These are phyloP conservation scores for Tiliacea citrago DNA, from an alignment of 2,888 invertebrate species.

Conservation along the genomic window DNA sequence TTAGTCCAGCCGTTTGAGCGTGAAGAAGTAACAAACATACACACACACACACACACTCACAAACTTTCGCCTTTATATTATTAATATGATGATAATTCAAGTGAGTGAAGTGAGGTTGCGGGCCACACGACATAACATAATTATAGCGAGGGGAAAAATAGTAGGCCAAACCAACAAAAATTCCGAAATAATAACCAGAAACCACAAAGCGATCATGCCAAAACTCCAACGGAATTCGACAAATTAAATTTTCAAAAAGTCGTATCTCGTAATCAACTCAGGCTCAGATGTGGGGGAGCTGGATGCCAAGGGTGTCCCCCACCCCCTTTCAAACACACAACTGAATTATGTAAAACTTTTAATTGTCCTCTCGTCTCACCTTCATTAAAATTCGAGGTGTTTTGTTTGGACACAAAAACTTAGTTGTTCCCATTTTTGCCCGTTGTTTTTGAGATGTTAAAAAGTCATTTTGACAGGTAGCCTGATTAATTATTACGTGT, in stretches of 20 bases:
- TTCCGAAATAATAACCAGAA: slow-evolving; percentile 52
- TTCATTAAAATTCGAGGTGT: slow-evolving; percentile 84
- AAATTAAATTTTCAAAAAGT: slow-evolving; percentile 79
- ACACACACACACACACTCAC: no score
- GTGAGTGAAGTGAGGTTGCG: neutral
- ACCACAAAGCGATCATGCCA: slow-evolving; percentile 70
- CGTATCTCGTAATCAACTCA: slow-evolving; percentile 74
- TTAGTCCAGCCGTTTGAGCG: no score
- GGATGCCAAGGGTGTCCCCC: slow-evolving; percentile 47
- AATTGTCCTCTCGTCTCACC: slow-evolving; percentile 81
- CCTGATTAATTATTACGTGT: slow-evolving; percentile 43
- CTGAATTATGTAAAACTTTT: slow-evolving; percentile 84
- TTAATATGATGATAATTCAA: neutral
- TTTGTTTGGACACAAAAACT: slow-evolving; percentile 76
- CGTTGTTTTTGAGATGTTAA: slow-evolving; percentile 60
- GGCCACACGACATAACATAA: neutral
- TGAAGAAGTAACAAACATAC: no score
- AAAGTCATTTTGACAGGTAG: slow-evolving; percentile 49
- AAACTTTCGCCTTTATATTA: no score
- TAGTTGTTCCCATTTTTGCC: slow-evolving; percentile 55
- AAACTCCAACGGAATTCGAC: slow-evolving; percentile 71
- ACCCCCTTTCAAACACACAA: slow-evolving; percentile 72
- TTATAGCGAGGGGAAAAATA: neutral
- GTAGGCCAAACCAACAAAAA: slow-evolving; percentile 35
- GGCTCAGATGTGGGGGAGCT: slow-evolving; percentile 69